Conservation (phyloP, 2,888 invertebrate genomes). For the Anagyrus pseudococci region DNA sequence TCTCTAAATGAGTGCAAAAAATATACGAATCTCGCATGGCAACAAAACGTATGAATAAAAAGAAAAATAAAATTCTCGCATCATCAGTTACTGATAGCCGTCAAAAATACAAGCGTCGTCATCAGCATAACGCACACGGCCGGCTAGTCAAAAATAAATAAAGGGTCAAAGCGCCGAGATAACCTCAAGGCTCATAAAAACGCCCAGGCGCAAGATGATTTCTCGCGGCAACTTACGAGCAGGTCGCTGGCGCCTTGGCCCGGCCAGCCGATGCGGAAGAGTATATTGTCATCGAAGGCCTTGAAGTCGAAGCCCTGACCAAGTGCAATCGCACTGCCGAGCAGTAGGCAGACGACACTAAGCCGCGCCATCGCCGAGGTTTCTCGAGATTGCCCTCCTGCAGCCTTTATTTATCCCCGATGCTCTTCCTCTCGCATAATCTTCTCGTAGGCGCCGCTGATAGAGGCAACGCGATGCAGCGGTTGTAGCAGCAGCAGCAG, state of each 20-base stretch:
- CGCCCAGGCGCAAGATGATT: not conserved
- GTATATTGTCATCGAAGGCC: conserved; percentile 82
- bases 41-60: too few species aligned
- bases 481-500: too few species aligned
- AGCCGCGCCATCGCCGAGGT: not conserved
- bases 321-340: conserved; percentile 34
- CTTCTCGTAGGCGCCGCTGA: too few species aligned
- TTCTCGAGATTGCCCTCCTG: too few species aligned
- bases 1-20: too few species aligned
- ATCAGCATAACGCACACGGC: too few species aligned
- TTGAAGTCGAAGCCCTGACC: conserved; percentile 69
- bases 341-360: conserved; percentile 3
- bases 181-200: conserved; percentile 14
- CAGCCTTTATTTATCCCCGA: too few species aligned
- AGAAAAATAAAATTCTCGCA: not conserved
- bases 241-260: conserved; percentile 63
- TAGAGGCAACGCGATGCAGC: too few species aligned
- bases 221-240: conserved; percentile 52
- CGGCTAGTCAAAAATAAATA: not conserved
- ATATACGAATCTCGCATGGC: too few species aligned
- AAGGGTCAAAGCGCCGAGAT: not conserved
- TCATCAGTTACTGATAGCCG: too few species aligned
- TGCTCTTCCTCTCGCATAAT: too few species aligned
- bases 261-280: conserved; percentile 83
- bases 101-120: too few species aligned